These are phyloP conservation scores for Melanaphis sacchari DNA, from an alignment of 1,140 invertebrate genomes.

Conservation along the genomic window DNA sequence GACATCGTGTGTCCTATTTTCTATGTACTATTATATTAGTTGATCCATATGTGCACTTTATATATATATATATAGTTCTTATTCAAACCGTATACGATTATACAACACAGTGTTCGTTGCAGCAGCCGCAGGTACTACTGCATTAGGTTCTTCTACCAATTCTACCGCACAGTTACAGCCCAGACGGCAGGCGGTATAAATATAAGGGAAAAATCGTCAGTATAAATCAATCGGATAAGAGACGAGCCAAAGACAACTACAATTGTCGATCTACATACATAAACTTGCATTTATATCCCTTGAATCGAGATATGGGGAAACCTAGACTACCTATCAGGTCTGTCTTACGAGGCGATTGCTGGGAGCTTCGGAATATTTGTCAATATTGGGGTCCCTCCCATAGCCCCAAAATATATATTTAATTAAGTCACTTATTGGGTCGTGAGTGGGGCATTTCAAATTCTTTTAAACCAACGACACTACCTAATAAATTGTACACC, in stretches of 20 bases:
- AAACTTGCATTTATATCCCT: neutral
- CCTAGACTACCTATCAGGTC: too few relatives aligned
- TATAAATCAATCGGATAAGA: constrained; percentile 33
- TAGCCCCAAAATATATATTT: too few relatives aligned
- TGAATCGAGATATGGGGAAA: neutral
- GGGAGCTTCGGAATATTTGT: too few relatives aligned
- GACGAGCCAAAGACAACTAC: neutral
- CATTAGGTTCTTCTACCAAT: neutral
- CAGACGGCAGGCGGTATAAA: neutral
- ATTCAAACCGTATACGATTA: constrained; percentile 3
- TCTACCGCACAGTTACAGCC: neutral
- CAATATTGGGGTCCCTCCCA: too few relatives aligned
- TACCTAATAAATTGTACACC: too few relatives aligned
- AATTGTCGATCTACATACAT: neutral
- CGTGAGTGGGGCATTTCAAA: too few relatives aligned
- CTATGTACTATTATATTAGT: neutral
- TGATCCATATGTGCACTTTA: neutral
- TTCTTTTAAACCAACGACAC: too few relatives aligned
- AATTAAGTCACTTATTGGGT: too few relatives aligned
- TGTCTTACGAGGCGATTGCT: too few relatives aligned
- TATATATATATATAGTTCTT: neutral
- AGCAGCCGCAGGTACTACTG: neutral
- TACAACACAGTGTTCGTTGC: neutral
- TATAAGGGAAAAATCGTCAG: neutral
- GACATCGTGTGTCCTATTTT: constrained; percentile 18